Base-by-base conservation (phyloP, 1,140 invertebrate genomes). In the Drosophila nigrodunni region DNA sequence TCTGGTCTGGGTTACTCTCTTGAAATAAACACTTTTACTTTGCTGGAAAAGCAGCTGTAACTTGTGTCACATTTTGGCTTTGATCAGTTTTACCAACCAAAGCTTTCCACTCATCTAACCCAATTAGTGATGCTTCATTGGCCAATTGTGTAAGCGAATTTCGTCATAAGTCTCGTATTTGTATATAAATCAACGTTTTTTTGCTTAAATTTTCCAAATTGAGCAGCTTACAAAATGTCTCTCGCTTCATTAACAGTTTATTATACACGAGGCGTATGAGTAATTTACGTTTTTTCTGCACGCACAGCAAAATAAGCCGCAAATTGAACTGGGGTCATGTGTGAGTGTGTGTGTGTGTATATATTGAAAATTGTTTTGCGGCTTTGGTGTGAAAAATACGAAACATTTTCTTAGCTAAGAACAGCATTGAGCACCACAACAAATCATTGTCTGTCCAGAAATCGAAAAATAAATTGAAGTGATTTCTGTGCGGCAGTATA, bases 381-480 rank as follows among this genome's bases (percentile, higher is more conserved):
- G 52, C 35, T 58, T 67, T 60, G 73, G 77, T 80, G 77, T 83
- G 82, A 85, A 85, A 81, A 81, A 82, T 76, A 25, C 74, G 39
- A 43, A 87, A 43, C 34, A 78, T 47, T 71, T 71, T 62, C 58
- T 58, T 62, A 52, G 68, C 58, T 61, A 37, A 37, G 52, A 52
- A 64, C 46, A 57, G 37, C 72, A 74, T 55, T 70, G 78, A 13
- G 59, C 54, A 74, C 47, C 65, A 78, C 57, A 70, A 60, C 41
- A 72, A 86, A 82, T 82, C 82, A 87, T 75, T 87, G 75, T 74
- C 66, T 41, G 58, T 70, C 44, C 47, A 25, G 15, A 79, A 88
- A 87, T 86, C 75, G 68, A 81, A 87, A 86, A 82, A 87, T 87
- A 86, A 86, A 86, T 86, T 86, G 82, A 86, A 79, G 80, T 86